Evolutionary conservation across 2,113 vertebrate genomes (phyloP).

Genomic region (Proteles cristata): DNA sequence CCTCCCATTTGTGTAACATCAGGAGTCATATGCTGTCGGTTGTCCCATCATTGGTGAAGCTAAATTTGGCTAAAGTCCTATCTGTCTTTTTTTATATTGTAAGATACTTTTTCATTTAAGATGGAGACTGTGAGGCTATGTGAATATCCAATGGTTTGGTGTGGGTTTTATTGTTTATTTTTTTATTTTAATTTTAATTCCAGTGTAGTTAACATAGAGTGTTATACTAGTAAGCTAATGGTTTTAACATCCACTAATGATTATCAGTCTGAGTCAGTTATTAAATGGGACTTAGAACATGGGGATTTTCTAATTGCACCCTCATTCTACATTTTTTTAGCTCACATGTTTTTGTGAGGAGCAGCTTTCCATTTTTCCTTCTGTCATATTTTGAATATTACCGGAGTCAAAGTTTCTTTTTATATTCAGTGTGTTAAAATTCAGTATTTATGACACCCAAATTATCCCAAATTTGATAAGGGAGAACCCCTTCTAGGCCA

Average conservation of each 20-base stretch:
- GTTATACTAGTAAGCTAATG: neutral
- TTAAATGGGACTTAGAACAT: neutral
- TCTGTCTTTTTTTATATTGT: neutral
- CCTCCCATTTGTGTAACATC: neutral
- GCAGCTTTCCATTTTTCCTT: neutral
- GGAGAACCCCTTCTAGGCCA: neutral
- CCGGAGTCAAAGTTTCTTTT: constrained; percentile 9
- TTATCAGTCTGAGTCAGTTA: neutral
- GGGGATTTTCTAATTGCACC: neutral
- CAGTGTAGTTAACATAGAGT: neutral
- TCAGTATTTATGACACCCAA: neutral
- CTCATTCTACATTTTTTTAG: neutral
- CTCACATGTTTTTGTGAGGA: neutral
- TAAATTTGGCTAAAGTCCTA: neutral
- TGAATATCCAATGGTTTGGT: neutral
- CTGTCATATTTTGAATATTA: constrained; percentile 12
- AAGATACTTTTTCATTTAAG: neutral
- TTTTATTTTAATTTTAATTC: neutral
- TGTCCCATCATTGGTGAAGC: neutral
- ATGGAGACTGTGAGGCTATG: neutral
- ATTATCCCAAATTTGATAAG: neutral
- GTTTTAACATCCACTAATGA: neutral
- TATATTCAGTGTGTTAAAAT: neutral
- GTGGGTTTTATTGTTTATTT: no score
- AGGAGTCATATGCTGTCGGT: neutral